phyloP scores from a whole-genome alignment of 1,140 invertebrate species.

The Rhysida immarginata region DNA sequence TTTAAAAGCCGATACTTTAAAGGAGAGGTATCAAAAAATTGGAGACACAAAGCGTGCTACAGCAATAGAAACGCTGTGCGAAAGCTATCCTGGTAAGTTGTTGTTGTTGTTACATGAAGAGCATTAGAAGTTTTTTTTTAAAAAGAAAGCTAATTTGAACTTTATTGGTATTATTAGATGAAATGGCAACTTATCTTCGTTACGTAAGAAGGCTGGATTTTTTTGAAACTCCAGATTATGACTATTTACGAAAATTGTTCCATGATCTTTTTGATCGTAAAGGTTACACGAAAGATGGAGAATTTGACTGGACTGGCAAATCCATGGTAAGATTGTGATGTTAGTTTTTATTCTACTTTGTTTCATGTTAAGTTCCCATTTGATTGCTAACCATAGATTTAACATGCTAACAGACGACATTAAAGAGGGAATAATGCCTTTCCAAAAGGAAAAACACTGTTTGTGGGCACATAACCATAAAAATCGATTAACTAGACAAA shows the following conservation, averaged over 20 bases:
- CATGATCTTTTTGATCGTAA: constrained; percentile 84
- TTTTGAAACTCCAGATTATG: constrained; percentile 99
- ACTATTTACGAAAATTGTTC: constrained; percentile 90
- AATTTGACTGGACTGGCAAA: constrained; percentile 97
- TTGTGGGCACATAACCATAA: no score
- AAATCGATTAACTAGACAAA: no score
- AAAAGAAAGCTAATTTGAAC: constrained; percentile 1
- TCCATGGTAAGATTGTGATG: constrained; percentile 62
- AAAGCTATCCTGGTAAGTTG: constrained; percentile 70
- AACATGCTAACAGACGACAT: no score
- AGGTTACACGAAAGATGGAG: constrained; percentile 82
- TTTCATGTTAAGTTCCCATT: no score
- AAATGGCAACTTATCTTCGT: constrained; percentile 91
- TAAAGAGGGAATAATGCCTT: no score
- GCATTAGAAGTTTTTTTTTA: neutral
- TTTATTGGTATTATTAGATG: constrained; percentile 39
- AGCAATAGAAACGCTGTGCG: constrained; percentile 91
- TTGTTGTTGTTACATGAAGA: neutral
- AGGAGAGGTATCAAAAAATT: constrained; percentile 99
- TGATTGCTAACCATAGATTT: no score
- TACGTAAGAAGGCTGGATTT: constrained; percentile 96
- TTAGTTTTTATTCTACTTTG: no score
- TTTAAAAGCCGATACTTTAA: constrained; percentile 96
- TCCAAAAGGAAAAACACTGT: no score
- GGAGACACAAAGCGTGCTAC: constrained; percentile 97